Evolutionary conservation across 1,140 invertebrate species (phyloP), one percentile per base, ranked within the genome.

Genomic region (Bombus haemorrhoidalis): DNA sequence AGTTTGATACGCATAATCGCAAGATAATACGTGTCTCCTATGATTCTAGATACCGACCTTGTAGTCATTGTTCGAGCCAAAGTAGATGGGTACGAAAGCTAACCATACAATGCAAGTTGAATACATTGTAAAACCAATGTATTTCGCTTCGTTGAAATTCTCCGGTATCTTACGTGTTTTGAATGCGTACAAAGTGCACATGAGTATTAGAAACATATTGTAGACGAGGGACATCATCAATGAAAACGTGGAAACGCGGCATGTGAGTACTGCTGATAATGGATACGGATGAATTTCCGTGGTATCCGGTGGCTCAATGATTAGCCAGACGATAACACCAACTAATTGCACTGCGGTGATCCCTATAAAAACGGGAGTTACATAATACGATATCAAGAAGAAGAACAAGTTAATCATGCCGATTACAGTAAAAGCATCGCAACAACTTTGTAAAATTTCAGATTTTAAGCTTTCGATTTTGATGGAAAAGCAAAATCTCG

Each of bases 91-190:
- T 77, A 97, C 95, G 91, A 97, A 97, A 18, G 97, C 97, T 22
- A 97, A 92, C 97, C 97, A 97, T 66, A 97, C 97, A 64, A 97
- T 97, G 92, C 97, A 97, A 3, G 97, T 97, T 6, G 96, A 96
- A 90, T 97, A 97, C 97, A 97, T 97, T 18, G 97, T 97, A 91
- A 97, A 97, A 62, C 97, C 96, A 76, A 97, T 97, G 91, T 96
- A 96, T 90, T 97, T 97, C 22, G 96, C 96, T 92, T 97, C 96
- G 94, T 97, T 97, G 93, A 97, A 97, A 82, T 97, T 97, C 89
- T 97, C 97, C 8, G 97, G 97, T 75, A 97, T 96, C 89, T 97
- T 97, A 82, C 97, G 95, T 0, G 97, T 97, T 92, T 97, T 97
- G 87, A 97, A 96, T 9, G 97, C 97, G 92, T 97, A 97, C 15